Conservation (phyloP, 2,888 invertebrate genomes). For the Eugnorisma glareosa region DNA sequence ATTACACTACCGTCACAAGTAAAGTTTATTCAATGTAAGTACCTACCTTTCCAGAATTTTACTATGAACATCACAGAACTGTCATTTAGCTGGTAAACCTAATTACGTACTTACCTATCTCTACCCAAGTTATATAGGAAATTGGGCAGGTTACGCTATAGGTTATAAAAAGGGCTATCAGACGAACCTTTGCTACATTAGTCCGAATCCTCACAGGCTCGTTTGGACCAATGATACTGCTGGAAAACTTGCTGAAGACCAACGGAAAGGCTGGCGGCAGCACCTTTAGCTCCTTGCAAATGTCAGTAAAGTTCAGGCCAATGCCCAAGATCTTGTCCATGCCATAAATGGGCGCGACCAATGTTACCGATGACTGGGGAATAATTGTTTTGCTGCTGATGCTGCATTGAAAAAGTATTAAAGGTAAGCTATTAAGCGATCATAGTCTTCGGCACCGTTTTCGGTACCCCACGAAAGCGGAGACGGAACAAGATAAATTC, state of each 20-base stretch:
- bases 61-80: neutral
- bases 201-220: conserved; percentile 90
- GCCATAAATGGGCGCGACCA: conserved; percentile 93
- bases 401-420: conserved; percentile 19
- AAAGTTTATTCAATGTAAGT: neutral
- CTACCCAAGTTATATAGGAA: neutral
- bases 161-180: neutral
- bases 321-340: conserved; percentile 96
- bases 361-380: conserved; percentile 88
- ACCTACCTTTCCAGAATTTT: neutral
- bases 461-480: no score
- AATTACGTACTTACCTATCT: neutral
- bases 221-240: conserved; percentile 93
- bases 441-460: no score
- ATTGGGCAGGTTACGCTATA: neutral
- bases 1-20: neutral
- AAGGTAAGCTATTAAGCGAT: neutral
- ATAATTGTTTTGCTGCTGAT: conserved; percentile 32
- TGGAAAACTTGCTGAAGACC: conserved; percentile 96
- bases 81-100: neutral
- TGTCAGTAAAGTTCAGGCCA: conserved; percentile 96
- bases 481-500: no score
- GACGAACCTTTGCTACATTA: conserved; percentile 52
- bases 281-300: conserved; percentile 95
- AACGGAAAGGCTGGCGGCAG: conserved; percentile 94